Conservation (phyloP, 2,797 vertebrate genomes). For the Linurgus olivaceus region DNA sequence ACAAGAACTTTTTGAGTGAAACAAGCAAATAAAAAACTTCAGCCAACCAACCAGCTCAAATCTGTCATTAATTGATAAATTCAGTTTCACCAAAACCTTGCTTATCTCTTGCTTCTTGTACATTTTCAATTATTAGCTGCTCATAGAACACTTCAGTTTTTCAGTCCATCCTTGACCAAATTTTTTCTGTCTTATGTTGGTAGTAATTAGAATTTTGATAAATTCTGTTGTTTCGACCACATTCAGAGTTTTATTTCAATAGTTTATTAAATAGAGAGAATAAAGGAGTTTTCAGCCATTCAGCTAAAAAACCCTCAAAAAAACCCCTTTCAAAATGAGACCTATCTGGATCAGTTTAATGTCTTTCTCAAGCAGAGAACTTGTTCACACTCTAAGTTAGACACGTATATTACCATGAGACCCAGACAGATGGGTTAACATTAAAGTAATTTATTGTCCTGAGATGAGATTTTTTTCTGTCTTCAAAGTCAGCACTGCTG, state of each 20-base stretch:
- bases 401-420: not conserved
- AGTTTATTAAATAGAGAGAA: not conserved
- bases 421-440: not conserved
- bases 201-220: not conserved
- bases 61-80: not conserved
- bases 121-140: not conserved
- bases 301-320: fast-evolving
- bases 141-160: not conserved
- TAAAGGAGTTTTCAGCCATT: not conserved
- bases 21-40: not conserved
- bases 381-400: not conserved
- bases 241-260: not conserved
- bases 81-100: not conserved
- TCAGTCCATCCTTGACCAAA: not conserved
- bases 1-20: not conserved
- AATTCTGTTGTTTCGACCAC: not conserved
- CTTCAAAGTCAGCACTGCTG: not conserved
- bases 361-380: not conserved
- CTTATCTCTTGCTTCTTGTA: not conserved
- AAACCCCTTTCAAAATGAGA: not conserved
- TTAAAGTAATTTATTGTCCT: not conserved
- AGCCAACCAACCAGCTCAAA: not conserved
- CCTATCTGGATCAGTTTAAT: not conserved
- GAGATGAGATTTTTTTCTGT: not conserved
- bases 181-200: not conserved